Percentiles rank a stretch among this genome's conserved stretches.
These are phyloP conservation scores for Balanococcus diminutus DNA, from an alignment of 2,888 invertebrate genomes.

Conservation along the genomic window DNA sequence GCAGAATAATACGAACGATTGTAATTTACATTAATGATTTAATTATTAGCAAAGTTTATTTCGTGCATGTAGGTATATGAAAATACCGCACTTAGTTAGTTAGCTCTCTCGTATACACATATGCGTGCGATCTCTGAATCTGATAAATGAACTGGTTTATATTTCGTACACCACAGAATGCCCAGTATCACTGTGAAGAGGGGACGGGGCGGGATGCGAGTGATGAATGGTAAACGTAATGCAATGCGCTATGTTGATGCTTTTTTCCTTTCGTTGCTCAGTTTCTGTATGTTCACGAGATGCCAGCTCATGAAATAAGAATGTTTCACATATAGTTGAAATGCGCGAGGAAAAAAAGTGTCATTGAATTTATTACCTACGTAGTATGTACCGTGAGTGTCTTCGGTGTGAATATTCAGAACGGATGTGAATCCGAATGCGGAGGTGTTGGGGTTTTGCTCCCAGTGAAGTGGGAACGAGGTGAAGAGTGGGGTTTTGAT, in stretches of 20 bases:
- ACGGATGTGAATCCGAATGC: not conserved
- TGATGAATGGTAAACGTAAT: not conserved
- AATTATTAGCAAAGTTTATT: slow-evolving; percentile 40
- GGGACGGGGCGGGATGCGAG: not conserved
- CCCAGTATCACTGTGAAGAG: not conserved
- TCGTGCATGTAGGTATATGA: not conserved
- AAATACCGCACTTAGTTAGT: not conserved
- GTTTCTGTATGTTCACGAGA: not conserved
- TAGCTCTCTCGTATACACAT: not conserved
- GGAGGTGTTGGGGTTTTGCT: not conserved
- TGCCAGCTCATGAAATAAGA: not conserved
- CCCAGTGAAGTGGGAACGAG: too few species aligned
- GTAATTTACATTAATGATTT: slow-evolving; percentile 48
- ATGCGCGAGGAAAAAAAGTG: not conserved
- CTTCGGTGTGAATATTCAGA: not conserved
- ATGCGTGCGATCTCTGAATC: slow-evolving; percentile 28
- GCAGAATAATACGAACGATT: slow-evolving; percentile 49
- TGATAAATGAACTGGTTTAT: slow-evolving; percentile 35
- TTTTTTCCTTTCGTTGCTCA: not conserved
- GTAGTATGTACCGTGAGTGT: not conserved
- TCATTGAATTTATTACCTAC: not conserved
- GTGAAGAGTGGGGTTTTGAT: too few species aligned
- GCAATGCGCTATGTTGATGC: not conserved
- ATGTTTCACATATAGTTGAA: slow-evolving; percentile 14
- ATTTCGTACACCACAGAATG: not conserved